A percentile compares a stretch with the other conserved stretches of the same genome.
These are phyloP conservation scores for Calephelis perditalis DNA, from an alignment of 2,888 invertebrate genomes.

Conservation along the genomic window DNA sequence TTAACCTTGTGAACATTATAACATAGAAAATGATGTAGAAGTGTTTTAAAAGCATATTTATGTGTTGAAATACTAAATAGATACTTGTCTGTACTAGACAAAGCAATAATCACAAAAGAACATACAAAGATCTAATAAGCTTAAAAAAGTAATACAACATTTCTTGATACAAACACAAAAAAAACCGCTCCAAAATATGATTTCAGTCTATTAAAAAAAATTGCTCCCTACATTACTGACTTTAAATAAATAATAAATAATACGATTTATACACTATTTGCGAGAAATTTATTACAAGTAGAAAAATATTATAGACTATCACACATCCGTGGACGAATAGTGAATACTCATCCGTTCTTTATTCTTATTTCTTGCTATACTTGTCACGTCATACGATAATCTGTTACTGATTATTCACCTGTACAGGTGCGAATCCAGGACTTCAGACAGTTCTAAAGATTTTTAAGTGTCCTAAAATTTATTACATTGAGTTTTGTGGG, in stretches of 20 bases:
- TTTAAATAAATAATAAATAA: conserved; percentile 11
- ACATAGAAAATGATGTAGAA: background rate
- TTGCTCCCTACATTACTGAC: conserved; percentile 37
- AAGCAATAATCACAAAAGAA: background rate
- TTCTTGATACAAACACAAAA: conserved; percentile 11
- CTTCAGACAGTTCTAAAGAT: no score
- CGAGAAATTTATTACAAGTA: conserved; percentile 46
- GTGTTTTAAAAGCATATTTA: background rate
- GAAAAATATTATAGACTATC: conserved; percentile 32
- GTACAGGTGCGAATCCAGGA: no score
- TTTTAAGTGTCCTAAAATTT: no score
- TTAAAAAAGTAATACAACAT: conserved; percentile 8
- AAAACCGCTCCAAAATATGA: conserved; percentile 26
- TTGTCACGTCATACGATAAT: no score
- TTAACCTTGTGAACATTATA: no score
- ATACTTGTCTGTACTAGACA: background rate
- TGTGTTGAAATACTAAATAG: no score
- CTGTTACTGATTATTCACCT: no score
- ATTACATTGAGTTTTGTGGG: no score
- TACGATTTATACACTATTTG: background rate
- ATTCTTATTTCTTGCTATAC: no score
- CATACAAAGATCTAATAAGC: background rate
- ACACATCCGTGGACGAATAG: background rate
- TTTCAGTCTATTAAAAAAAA: conserved; percentile 29
- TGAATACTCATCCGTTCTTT: no score